Evolutionary conservation across 1,140 invertebrate species (phyloP), one percentile per base, ranked within the genome.

Genomic region (Drosophila ambigua): DNA sequence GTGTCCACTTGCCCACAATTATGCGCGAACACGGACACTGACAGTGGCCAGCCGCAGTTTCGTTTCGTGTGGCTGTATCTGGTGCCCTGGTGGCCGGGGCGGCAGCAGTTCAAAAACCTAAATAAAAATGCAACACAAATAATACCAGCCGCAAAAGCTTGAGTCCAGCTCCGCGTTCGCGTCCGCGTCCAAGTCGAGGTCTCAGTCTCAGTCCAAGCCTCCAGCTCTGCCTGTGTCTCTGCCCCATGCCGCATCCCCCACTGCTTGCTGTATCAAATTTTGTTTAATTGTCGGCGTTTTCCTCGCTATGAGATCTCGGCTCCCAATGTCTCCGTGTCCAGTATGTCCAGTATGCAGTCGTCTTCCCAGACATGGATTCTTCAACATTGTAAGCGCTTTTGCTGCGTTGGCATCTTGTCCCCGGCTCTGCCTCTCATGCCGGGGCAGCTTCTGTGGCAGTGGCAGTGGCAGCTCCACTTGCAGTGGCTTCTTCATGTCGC

Each of bases 331-430:
- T 44, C 35, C 31, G 6, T 39, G 43, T 39, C 3, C 51, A 53
- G 31, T 23, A 39, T 20, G 9, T 53, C 59, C 39, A 69, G 64
- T 69, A 69, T 69, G 64, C 64, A 69, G 72, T 68, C 80, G 76
- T 79, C 80, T 77, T 60, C 72, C 66, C 81, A 85, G 81, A 84
- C 80, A 74, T 81, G 80, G 81, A 81, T 77, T 85, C 82, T 71
- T 87, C 78, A 82, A 87, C 83, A 88, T 88, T 87, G 82, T 87
- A 87, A 87, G 82, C 74, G 66, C 83, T 79, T 87, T 88, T 87
- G 82, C 82, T 82, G 83, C 66, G 79, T 87, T 87, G 74, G 83
- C 82, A 87, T 68, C 82, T 88, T 88, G 83, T 82, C 83, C 76
- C 72, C 80, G 63, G 31, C 43, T 50, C 13, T 9, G 59, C 35